Conservation (phyloP, 1,140 invertebrate species). For the Meloidogyne floridensis region DNA sequence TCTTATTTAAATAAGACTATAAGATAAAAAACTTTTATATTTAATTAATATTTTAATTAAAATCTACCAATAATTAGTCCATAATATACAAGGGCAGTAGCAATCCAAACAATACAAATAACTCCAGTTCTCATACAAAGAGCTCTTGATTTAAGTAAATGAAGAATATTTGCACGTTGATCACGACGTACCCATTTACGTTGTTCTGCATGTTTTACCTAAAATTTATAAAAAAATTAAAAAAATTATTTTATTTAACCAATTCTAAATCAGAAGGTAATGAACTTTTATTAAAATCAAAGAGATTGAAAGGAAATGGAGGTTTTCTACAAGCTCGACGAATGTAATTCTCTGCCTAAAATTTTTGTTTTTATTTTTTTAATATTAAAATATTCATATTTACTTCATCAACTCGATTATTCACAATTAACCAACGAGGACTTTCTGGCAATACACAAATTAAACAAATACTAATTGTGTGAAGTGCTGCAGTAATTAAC, state of each 20-base stretch:
- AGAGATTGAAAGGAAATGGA: slow-evolving; percentile 62
- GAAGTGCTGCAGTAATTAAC: slow-evolving; percentile 59
- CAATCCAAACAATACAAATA: slow-evolving; percentile 62
- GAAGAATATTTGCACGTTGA: slow-evolving; percentile 59
- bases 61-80: slow-evolving; percentile 60
- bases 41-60: neutral
- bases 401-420: slow-evolving; percentile 55
- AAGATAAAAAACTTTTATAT: no score
- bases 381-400: neutral
- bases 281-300: slow-evolving; percentile 61
- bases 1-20: no score
- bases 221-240: slow-evolving; percentile 5
- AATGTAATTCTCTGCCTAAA: slow-evolving; percentile 60
- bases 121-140: slow-evolving; percentile 55
- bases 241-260: slow-evolving; percentile 22
- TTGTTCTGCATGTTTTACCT: slow-evolving; percentile 58
- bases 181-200: slow-evolving; percentile 59
- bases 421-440: slow-evolving; percentile 64
- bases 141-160: slow-evolving; percentile 54
- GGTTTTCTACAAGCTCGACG: slow-evolving; percentile 62
- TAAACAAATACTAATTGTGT: slow-evolving; percentile 57
- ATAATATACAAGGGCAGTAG: slow-evolving; percentile 65
- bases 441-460: slow-evolving; percentile 63
- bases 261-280: slow-evolving; percentile 62
- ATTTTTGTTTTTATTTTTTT: no score